These are phyloP conservation scores for Leptopilina drosophilae DNA, from an alignment of 2,888 invertebrate species.

Conservation along the genomic window DNA sequence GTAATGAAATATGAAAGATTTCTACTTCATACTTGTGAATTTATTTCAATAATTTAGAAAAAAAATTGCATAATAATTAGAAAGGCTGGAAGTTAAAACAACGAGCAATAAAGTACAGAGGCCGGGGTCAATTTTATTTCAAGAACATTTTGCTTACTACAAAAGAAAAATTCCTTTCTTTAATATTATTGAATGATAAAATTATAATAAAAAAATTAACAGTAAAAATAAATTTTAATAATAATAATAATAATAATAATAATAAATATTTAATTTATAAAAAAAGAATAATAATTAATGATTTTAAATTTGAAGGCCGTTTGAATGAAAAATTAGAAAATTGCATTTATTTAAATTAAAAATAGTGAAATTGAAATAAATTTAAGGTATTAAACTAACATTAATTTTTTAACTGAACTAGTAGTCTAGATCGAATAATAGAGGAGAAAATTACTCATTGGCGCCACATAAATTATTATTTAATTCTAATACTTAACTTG, in stretches of 20 bases:
- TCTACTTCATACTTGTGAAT: background rate
- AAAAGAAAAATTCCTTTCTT: background rate
- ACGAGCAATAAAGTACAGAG: background rate
- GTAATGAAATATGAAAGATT: no score
- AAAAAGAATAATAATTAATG: no score
- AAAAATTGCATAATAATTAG: conserved; percentile 21
- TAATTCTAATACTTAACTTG: background rate
- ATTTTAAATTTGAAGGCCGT: no score
- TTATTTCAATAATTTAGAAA: conserved; percentile 1
- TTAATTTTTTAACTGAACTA: background rate
- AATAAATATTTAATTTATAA: no score
- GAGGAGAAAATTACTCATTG: background rate
- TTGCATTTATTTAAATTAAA: background rate
- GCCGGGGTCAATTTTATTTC: conserved; percentile 1
- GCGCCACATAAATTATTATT: conserved; percentile 19
- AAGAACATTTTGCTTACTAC: background rate
- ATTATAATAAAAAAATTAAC: no score
- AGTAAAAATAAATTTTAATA: no score
- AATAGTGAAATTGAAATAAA: background rate
- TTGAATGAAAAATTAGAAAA: background rate
- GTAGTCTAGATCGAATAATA: conserved; percentile 20
- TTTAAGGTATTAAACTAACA: background rate
- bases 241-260: no score
- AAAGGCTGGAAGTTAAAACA: background rate
- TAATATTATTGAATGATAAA: no score